These are phyloP conservation scores for Manacus vitellinus DNA, from an alignment of 2,113 vertebrate species.

Conservation along the genomic window DNA sequence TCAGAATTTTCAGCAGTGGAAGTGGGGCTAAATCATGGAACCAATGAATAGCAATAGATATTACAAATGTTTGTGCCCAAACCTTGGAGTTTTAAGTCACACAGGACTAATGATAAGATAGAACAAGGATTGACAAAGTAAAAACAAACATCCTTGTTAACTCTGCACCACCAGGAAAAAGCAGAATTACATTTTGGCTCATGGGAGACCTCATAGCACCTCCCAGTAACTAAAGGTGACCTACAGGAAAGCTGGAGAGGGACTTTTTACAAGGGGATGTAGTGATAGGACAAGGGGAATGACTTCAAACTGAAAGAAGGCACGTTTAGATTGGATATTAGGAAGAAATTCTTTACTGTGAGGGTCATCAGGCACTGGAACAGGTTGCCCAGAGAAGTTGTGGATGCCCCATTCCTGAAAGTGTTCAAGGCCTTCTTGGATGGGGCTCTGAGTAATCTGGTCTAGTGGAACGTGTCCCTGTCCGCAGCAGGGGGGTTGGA, in stretches of 20 bases:
- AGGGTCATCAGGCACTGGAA: background rate
- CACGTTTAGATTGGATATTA: background rate
- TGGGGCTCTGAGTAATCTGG: background rate
- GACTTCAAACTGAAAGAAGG: background rate
- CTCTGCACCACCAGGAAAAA: background rate
- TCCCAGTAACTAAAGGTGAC: background rate
- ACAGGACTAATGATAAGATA: fast-evolving
- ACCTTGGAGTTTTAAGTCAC: background rate
- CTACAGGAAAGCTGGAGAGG: background rate
- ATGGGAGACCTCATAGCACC: background rate
- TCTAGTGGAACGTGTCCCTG: background rate
- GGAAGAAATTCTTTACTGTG: background rate
- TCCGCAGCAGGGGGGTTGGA: background rate
- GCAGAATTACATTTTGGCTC: background rate
- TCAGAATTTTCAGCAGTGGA: background rate
- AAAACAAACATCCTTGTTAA: background rate
- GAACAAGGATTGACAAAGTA: background rate
- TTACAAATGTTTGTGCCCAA: background rate
- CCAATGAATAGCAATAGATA: background rate
- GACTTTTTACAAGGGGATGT: background rate
- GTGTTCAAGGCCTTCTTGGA: background rate
- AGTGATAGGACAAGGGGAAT: background rate
- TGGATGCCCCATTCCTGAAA: background rate
- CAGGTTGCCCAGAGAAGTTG: background rate
- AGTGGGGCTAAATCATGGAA: background rate